Percentiles rank a stretch among this genome's conserved stretches.
These are phyloP conservation scores for Daphoenositta chrysoptera DNA, from an alignment of 2,113 vertebrate species.

Conservation along the genomic window DNA sequence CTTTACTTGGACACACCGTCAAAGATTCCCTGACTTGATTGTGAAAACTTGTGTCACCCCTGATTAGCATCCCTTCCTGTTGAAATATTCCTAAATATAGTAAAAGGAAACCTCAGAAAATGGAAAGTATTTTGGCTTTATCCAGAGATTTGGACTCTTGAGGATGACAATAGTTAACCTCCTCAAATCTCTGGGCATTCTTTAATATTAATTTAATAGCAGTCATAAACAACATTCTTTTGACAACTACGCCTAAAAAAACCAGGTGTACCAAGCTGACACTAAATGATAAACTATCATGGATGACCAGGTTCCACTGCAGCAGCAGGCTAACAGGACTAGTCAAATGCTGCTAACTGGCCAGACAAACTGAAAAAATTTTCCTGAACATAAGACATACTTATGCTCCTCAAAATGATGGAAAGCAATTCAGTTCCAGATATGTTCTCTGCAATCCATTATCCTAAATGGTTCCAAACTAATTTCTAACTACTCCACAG, in stretches of 20 bases:
- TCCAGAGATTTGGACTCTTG: neutral
- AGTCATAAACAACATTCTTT: neutral
- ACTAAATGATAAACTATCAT: neutral
- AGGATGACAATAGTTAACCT: neutral
- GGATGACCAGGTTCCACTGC: neutral
- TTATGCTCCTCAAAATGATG: neutral
- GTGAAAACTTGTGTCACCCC: neutral
- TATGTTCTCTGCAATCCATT: neutral
- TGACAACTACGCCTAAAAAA: neutral
- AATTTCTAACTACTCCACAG: neutral
- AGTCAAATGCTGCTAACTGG: neutral
- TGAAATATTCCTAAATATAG: neutral
- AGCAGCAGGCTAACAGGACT: neutral
- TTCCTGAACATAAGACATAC: neutral
- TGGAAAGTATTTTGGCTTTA: neutral
- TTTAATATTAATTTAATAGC: neutral
- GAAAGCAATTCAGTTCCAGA: neutral
- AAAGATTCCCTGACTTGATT: neutral
- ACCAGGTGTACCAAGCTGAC: neutral
- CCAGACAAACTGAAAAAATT: neutral
- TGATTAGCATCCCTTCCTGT: neutral
- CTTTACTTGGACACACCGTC: neutral
- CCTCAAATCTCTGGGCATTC: neutral
- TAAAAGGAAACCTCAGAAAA: neutral
- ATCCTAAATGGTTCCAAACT: neutral